These are phyloP conservation scores for Cavia porcellus DNA, from an alignment of 2,113 vertebrate species.

Conservation along the genomic window DNA sequence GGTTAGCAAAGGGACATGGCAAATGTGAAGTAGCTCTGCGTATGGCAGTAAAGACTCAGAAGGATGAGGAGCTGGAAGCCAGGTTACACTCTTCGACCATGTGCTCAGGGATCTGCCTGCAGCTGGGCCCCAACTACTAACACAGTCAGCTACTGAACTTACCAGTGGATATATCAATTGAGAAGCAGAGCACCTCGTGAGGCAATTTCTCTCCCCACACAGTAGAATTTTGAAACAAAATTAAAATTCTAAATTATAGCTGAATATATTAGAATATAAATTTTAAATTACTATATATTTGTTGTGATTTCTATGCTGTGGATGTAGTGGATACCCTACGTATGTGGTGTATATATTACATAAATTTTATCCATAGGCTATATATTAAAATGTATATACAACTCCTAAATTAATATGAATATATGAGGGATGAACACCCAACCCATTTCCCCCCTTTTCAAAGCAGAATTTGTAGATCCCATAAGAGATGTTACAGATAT, in stretches of 20 bases:
- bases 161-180: no score
- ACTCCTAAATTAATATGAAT: background rate
- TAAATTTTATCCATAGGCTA: background rate
- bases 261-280: background rate
- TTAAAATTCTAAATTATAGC: background rate
- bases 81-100: accelerated
- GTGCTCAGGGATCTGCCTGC: background rate
- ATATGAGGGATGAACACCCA: background rate
- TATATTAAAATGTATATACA: background rate
- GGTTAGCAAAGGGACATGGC: background rate
- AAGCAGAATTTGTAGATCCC: background rate
- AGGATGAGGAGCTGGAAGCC: no score
- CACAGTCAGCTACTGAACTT: background rate
- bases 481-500: background rate
- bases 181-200: background rate
- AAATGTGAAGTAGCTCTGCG: background rate
- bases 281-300: background rate
- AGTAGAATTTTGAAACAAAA: background rate
- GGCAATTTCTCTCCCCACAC: background rate
- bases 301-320: background rate
- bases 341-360: background rate
- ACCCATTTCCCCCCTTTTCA: background rate
- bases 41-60: background rate
- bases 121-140: background rate
- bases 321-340: background rate